Conservation (phyloP, 2,888 invertebrate genomes). For the Protodeltote pygarga region DNA sequence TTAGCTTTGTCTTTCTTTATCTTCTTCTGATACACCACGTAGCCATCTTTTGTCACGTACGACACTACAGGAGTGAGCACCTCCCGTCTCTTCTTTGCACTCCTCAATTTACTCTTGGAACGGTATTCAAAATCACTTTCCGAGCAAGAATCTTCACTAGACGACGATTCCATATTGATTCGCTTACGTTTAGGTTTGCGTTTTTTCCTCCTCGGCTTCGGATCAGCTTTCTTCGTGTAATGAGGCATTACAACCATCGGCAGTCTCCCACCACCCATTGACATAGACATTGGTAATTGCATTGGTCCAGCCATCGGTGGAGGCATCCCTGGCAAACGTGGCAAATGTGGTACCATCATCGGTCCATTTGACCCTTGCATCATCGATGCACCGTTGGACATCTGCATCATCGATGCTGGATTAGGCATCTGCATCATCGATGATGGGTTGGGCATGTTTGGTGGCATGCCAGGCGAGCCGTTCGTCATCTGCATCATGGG, state of each 20-base stretch:
- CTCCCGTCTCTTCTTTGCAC: conserved; percentile 51
- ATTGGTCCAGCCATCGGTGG: conserved; percentile 41
- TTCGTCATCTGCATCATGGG: conserved; percentile 12
- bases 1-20: conserved; percentile 72
- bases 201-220: conserved; percentile 40
- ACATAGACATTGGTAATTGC: conserved; percentile 45
- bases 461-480: too few relatives aligned
- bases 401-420: conserved; percentile 30
- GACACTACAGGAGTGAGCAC: conserved; percentile 78
- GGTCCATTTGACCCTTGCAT: conserved; percentile 44
- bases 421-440: conserved; percentile 40
- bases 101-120: conserved; percentile 17
- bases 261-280: conserved; percentile 59
- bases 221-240: conserved; percentile 59
- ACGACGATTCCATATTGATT: conserved; percentile 40
- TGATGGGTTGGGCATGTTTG: conserved; percentile 12
- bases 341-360: conserved; percentile 50
- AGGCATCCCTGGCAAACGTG: conserved; percentile 45
- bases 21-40: conserved; percentile 77
- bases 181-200: conserved; percentile 41
- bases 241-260: conserved; percentile 76
- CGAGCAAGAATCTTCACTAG: conserved; percentile 49
- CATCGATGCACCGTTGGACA: conserved; percentile 40
- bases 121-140: conserved; percentile 39
- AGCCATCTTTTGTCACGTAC: conserved; percentile 75